Conservation (phyloP, 2,888 invertebrate genomes). For the Schizotus pectinicornis region DNA sequence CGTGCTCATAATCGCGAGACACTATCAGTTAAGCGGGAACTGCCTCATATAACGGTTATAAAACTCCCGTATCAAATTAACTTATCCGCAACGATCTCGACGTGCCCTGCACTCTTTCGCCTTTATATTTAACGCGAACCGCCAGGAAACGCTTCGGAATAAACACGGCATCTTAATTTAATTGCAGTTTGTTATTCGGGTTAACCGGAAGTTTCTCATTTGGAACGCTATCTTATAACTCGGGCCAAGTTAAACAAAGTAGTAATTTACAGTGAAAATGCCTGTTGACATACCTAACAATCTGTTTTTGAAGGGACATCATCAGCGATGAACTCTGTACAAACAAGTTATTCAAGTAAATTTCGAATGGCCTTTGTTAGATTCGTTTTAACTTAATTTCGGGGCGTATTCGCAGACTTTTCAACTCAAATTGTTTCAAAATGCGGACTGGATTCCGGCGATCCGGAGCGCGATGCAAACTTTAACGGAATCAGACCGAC, state of each 20-base stretch:
- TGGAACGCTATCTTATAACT: neutral
- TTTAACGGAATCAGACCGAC: too few relatives aligned
- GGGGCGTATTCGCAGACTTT: conserved; percentile 9
- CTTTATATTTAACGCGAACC: too few relatives aligned
- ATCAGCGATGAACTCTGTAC: conserved; percentile 16
- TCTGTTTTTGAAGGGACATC: conserved; percentile 15
- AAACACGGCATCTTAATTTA: neutral
- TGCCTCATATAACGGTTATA: too few relatives aligned
- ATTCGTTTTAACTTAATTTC: conserved; percentile 17
- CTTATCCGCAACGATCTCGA: too few relatives aligned
- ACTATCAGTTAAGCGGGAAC: too few relatives aligned
- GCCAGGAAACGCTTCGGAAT: neutral
- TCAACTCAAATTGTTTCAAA: conserved; percentile 15
- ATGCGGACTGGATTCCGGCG: too few relatives aligned
- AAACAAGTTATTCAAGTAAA: conserved; percentile 22
- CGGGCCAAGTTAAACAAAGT: conserved; percentile 7
- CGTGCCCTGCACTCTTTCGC: too few relatives aligned
- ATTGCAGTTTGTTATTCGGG: conserved; percentile 4
- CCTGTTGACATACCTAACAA: conserved; percentile 19
- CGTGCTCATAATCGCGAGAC: too few relatives aligned
- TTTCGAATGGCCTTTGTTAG: conserved; percentile 15
- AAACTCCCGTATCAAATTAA: too few relatives aligned
- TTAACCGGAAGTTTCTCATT: conserved; percentile 7
- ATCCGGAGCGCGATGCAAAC: too few relatives aligned
- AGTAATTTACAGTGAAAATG: neutral